Base-by-base conservation (phyloP, 1,140 invertebrate genomes). In the Lasioglossum albipes region DNA sequence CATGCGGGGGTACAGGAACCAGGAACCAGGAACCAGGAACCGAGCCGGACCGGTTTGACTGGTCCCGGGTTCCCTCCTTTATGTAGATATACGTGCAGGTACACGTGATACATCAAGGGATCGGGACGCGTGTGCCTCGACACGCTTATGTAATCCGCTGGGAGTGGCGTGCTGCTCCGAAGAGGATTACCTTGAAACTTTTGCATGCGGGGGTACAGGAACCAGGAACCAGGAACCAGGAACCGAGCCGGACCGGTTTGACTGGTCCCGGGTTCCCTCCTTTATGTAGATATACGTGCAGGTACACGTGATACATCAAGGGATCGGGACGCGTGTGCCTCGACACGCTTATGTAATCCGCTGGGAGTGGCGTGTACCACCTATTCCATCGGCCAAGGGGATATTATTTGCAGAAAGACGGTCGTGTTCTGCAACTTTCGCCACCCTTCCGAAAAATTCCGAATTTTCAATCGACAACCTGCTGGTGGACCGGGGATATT, bases 11-110 rank as follows among this genome's bases (percentile, higher is more conserved):
- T 57, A 86, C 82, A 84, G 85, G 85, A 86, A 87, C 85, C 75
- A 79, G 86, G 79, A 87, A 87, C 79, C 85, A 85, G 86, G 85
- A 87, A 87, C 85, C 79, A 87, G 86, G 85, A 87, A 87, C 85
- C 66, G 81, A 75, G 62, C 66, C 27, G 72, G 85, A 87, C 86
- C 85, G 85, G 86, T 83, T 87, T 87, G 86, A 87, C 86, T 83
- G 85, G 85, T 87, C 75, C 85, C 78, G 69, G 54, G 49, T 27
- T 42, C n/a, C 54, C 57, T 74, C 57, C n/a, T 59, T n/a, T 80
- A 77, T 67, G 82, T 87, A 75, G 77, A 71, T 86, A 75, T 81
- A 75, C 45, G 42, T 66, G 77, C 84, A 84, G 81, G 81, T 81
- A 86, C 79, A 83, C 78, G 57, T 75, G 75, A 86, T 86, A 84